Evolutionary conservation across 2,113 vertebrate species (phyloP), one percentile per base, ranked within the genome.

Genomic region (Poecilia latipinna): DNA sequence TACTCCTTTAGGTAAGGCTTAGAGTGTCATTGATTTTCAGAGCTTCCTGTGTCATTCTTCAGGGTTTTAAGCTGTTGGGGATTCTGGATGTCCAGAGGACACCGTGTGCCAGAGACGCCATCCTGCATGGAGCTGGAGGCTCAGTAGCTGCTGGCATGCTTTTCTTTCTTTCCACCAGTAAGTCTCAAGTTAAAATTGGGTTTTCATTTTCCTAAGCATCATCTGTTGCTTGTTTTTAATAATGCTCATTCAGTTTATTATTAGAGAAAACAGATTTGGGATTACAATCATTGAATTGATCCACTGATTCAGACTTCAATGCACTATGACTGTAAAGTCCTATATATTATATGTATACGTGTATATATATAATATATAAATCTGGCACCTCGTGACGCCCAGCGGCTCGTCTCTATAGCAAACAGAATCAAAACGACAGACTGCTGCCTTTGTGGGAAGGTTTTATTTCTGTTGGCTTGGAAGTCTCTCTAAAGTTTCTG

Each of bases 111-210:
- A 68, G 88, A 78, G 86, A 90, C 0, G 74, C 91, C 39, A 8
- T 91, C 61, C 80, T 92, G n/a, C 73, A 86, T 0, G 91, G 91
- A 61, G 83, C 85, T 0, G 91, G 87, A 1, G 88, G 88, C 4
- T 84, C 87, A 0, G 0, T 85, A 0, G 57, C 61, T 28, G 70
- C 69, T 2, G 90, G 90, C 8, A 75, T 92, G 68, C 70, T 91
- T 0, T 72, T 88, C 68, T 93, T 93, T 29, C 79, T 93, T 60
- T 44, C 64, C 54, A 92, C 92, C 0, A 93, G 92, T 93, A 42
- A 74, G 90, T 86, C 11, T 29, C 4, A 6, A 32, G 12, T 12
- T 4, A 12, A 4, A 26, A 19, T 8, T 19, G 13, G 13, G 19
- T 22, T 51, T 51, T 51, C 4, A 22, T 22, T 51, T 51, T 44